phyloP scores from a whole-genome alignment of 1,140 invertebrate genomes.

The Plutomurus gul region DNA sequence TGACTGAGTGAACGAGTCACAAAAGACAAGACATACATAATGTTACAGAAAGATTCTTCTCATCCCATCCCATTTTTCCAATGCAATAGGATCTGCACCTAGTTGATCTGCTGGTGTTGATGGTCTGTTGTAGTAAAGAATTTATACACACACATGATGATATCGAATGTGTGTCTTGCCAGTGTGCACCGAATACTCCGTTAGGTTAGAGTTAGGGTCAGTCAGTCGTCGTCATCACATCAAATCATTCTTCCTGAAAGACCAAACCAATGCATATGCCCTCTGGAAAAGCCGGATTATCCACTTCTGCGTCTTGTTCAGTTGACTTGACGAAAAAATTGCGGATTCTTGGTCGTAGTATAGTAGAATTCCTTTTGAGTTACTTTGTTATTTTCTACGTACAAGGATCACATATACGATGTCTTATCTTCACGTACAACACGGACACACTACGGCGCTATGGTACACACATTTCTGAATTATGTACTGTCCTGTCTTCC shows the following conservation, averaged over 20 bases:
- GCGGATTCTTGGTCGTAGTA: background rate
- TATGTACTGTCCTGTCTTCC: too few relatives aligned
- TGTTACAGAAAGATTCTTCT: background rate
- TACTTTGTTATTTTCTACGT: background rate
- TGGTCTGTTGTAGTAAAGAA: background rate
- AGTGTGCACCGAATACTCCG: constrained; percentile 42
- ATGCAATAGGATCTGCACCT: background rate
- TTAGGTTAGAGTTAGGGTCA: constrained; percentile 46
- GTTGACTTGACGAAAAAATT: constrained; percentile 24
- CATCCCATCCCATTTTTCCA: constrained; percentile 16
- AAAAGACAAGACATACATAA: background rate
- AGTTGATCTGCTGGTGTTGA: background rate
- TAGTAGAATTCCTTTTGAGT: constrained; percentile 8
- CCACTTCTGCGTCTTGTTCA: constrained; percentile 34
- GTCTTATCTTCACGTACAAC: too few relatives aligned
- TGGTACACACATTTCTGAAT: too few relatives aligned
- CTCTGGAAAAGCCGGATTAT: constrained; percentile 52
- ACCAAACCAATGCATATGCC: constrained; percentile 36
- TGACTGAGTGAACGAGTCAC: background rate
- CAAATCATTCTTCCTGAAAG: constrained; percentile 26
- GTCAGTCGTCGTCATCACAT: constrained; percentile 33
- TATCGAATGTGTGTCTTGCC: constrained; percentile 29
- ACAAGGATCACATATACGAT: background rate
- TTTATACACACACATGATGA: background rate
- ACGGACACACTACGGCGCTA: too few relatives aligned